Conservation (phyloP, 2,113 vertebrate genomes). For the Hirundichthys speculiger region DNA sequence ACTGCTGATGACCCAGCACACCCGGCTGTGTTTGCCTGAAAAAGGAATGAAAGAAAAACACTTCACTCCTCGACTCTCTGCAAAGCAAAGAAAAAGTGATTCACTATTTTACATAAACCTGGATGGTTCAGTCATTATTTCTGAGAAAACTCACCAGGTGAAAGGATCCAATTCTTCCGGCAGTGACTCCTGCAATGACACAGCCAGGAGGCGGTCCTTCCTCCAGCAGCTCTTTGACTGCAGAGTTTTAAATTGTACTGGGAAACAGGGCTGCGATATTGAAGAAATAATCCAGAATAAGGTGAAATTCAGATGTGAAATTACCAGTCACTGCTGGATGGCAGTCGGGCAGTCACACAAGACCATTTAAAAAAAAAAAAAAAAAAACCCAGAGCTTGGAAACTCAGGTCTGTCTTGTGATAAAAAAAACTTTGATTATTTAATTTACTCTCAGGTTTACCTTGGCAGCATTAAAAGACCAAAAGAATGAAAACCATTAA, state of each 20-base stretch:
- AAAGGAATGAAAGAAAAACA: constrained; percentile 7
- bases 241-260: constrained; percentile 10
- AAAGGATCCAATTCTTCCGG: constrained; percentile 39
- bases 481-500: no score
- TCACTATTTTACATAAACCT: constrained; percentile 55
- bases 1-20: no score
- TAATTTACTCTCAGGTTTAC: no score
- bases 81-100: constrained; percentile 53
- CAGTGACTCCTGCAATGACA: constrained; percentile 35
- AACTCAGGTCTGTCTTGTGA: no score
- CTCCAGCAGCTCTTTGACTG: constrained; percentile 48
- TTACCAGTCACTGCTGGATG: constrained; percentile 27
- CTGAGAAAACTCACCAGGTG: constrained; percentile 30
- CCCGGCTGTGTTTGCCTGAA: no score
- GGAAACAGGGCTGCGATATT: constrained; percentile 12
- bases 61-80: constrained; percentile 31
- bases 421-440: no score
- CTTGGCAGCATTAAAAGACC: no score
- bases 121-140: constrained; percentile 59
- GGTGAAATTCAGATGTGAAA: constrained; percentile 49
- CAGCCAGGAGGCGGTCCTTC: constrained; percentile 46
- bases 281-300: constrained; percentile 51
- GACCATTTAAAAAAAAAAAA: no score
- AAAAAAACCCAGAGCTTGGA: no score
- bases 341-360: no score